These are phyloP conservation scores for Syrmaticus mikado DNA, from an alignment of 2,113 vertebrate genomes.

Conservation along the genomic window DNA sequence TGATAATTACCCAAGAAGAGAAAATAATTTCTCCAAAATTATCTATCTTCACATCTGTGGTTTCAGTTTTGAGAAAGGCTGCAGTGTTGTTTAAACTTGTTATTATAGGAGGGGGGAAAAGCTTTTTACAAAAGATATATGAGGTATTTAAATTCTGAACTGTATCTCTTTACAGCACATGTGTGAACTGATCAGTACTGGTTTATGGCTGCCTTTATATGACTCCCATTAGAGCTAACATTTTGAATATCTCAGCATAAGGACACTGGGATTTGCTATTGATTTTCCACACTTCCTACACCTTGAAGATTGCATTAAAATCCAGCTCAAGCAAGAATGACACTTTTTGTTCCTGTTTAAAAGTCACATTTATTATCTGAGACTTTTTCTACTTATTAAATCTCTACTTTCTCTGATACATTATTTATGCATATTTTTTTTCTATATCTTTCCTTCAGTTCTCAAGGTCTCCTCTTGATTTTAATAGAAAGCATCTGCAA, in stretches of 20 bases:
- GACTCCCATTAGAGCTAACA: slow-evolving; percentile 75
- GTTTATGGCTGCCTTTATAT: slow-evolving; percentile 69
- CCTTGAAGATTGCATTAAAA: slow-evolving; percentile 78
- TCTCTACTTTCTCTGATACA: slow-evolving; percentile 55
- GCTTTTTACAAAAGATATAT: slow-evolving; percentile 71
- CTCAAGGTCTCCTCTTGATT: slow-evolving; percentile 54
- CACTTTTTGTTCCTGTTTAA: slow-evolving; percentile 76
- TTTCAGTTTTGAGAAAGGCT: slow-evolving; percentile 63
- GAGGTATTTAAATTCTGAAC: slow-evolving; percentile 72
- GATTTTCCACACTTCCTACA: slow-evolving; percentile 76
- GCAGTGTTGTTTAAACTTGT: slow-evolving; percentile 72
- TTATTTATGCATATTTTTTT: slow-evolving; percentile 62
- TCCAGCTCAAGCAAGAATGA: slow-evolving; percentile 70
- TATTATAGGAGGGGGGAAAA: slow-evolving; percentile 5
- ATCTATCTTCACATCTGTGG: slow-evolving; percentile 66
- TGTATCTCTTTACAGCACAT: slow-evolving; percentile 70
- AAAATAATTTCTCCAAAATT: slow-evolving; percentile 79
- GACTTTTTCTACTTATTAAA: slow-evolving; percentile 71
- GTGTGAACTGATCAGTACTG: slow-evolving; percentile 70
- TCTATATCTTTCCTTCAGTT: slow-evolving; percentile 35
- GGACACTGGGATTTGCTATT: slow-evolving; percentile 76
- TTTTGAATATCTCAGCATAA: slow-evolving; percentile 80
- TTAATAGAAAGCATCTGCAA: background rate
- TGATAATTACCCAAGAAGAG: slow-evolving; percentile 81
- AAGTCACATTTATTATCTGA: slow-evolving; percentile 71